A percentile compares a stretch with the other conserved stretches of the same genome.
Evolutionary conservation across 2,113 vertebrate species (phyloP).

Genomic region (Pipra filicauda): DNA sequence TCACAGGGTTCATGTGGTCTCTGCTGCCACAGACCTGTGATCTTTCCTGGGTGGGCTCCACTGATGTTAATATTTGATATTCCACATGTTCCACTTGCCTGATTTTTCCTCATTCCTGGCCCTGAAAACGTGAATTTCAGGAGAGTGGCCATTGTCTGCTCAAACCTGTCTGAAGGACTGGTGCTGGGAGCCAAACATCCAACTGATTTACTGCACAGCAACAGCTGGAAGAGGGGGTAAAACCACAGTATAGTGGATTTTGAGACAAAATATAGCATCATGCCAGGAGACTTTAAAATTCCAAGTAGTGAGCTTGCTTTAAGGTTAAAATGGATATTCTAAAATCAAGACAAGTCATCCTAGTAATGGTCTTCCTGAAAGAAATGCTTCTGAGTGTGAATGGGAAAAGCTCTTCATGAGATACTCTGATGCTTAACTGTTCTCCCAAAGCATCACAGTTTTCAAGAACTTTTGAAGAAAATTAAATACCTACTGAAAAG

Average conservation of each 20-base stretch:
- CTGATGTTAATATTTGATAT: no score
- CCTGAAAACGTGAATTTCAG: background rate
- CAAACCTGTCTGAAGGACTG: background rate
- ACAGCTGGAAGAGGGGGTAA: background rate
- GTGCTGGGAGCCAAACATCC: background rate
- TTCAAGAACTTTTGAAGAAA: background rate
- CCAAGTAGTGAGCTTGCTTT: background rate
- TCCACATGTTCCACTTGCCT: no score
- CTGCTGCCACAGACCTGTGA: background rate
- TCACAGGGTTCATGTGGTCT: no score
- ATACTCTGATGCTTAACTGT: background rate
- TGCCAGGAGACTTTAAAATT: background rate
- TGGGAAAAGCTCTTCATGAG: background rate
- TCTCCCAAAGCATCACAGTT: background rate
- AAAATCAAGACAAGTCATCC: background rate
- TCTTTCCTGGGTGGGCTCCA: background rate
- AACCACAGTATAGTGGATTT: background rate
- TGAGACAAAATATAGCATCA: background rate
- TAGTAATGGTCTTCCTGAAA: background rate
- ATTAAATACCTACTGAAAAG: background rate
- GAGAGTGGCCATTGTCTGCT: background rate
- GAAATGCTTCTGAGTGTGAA: background rate
- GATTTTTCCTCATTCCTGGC: background rate
- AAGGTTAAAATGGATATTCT: background rate
- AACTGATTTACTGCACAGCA: background rate